Conservation (phyloP, 2,888 invertebrate genomes). For the Drosophila sordidapex region DNA sequence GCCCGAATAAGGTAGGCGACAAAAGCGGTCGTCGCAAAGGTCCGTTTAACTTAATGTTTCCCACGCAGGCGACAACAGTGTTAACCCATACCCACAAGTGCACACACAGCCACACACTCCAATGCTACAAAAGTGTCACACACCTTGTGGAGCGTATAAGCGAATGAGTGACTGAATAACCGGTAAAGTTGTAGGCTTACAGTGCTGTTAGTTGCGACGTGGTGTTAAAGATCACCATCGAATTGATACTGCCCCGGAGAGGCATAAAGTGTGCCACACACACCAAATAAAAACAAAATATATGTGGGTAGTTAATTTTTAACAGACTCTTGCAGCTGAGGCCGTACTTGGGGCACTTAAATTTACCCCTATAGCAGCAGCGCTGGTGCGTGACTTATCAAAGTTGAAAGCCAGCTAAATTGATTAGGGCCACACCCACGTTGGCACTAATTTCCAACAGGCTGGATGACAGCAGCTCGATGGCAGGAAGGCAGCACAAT, state of each 20-base stretch:
- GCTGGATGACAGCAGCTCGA: neutral
- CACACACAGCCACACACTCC: conserved; percentile 10
- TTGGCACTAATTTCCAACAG: conserved; percentile 34
- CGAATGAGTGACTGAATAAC: conserved; percentile 14
- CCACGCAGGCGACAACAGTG: conserved; percentile 62
- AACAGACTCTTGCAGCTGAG: conserved; percentile 8
- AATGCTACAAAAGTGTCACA: conserved; percentile 6
- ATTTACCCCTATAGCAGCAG: neutral
- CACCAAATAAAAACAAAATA: conserved; percentile 3
- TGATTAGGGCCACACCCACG: conserved; percentile 21
- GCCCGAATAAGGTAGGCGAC: conserved; percentile 47
- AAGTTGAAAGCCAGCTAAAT: conserved; percentile 25
- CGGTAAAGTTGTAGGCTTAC: conserved; percentile 27
- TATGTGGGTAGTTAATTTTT: conserved; percentile 35
- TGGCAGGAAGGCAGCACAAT: neutral
- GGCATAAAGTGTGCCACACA: conserved; percentile 32
- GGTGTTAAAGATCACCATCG: conserved; percentile 53
- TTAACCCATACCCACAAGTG: conserved; percentile 19
- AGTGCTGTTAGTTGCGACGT: conserved; percentile 27
- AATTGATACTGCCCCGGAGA: conserved; percentile 51
- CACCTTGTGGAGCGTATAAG: conserved; percentile 50
- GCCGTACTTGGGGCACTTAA: conserved; percentile 7
- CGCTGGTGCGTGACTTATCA: conserved; percentile 19
- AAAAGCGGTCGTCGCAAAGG: conserved; percentile 69
- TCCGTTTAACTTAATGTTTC: conserved; percentile 78